These are phyloP conservation scores for Strigamia maritima DNA, from an alignment of 2,888 invertebrate genomes.

Conservation along the genomic window DNA sequence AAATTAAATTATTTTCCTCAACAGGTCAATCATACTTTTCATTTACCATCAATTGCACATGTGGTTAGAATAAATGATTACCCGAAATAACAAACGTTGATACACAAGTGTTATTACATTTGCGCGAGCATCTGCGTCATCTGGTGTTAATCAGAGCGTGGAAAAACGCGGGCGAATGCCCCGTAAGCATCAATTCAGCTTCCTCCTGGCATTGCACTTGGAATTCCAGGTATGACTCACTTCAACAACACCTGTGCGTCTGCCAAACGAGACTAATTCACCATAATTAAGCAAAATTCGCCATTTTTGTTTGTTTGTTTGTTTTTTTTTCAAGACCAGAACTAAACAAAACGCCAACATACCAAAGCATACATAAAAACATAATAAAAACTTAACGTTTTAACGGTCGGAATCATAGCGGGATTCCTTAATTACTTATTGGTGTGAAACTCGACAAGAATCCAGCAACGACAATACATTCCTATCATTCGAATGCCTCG, in stretches of 20 bases:
- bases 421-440: neutral
- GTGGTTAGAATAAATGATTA: neutral
- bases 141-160: neutral
- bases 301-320: too few species aligned
- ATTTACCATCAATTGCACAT: neutral
- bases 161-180: neutral
- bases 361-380: neutral
- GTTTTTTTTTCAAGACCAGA: too few species aligned
- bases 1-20: neutral
- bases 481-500: neutral
- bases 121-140: neutral
- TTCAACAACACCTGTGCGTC: neutral
- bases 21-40: neutral
- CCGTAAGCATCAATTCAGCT: neutral
- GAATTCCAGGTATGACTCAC: conserved; percentile 11
- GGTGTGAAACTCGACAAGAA: neutral
- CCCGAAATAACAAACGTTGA: neutral
- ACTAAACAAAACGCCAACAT: too few species aligned
- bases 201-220: conserved; percentile 17
- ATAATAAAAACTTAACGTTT: neutral
- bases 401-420: too few species aligned
- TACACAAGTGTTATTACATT: neutral
- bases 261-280: neutral
- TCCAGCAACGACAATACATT: neutral
- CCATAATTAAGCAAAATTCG: too few species aligned